phyloP scores from a whole-genome alignment of 2,888 invertebrate species.

The Cryptocephalus primarius region DNA sequence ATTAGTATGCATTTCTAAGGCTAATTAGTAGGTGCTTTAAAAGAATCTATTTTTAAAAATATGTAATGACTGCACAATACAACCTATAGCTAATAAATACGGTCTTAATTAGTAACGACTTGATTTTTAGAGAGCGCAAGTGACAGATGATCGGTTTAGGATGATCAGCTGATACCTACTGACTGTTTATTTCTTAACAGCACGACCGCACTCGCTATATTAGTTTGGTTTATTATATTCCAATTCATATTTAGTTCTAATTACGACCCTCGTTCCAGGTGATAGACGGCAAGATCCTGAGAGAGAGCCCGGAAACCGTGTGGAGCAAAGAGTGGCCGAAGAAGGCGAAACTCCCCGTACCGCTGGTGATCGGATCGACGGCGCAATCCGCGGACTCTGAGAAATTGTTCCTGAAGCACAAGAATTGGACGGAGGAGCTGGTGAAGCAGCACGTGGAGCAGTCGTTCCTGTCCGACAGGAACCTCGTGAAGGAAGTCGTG shows the following conservation, averaged over 20 bases:
- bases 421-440: slow-evolving; percentile 54
- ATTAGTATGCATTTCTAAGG: background rate
- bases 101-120: too few species aligned
- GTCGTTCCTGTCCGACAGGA: slow-evolving; percentile 52
- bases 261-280: slow-evolving; percentile 9
- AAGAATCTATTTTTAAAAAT: too few species aligned
- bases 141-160: too few species aligned
- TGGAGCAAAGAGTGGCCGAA: slow-evolving; percentile 41
- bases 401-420: slow-evolving; percentile 47
- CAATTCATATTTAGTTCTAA: background rate
- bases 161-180: too few species aligned
- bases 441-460: slow-evolving; percentile 53
- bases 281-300: slow-evolving; percentile 58
- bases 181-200: too few species aligned
- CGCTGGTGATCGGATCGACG: slow-evolving; percentile 61
- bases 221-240: too few species aligned
- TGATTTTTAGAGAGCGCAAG: too few species aligned
- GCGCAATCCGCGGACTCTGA: slow-evolving; percentile 61
- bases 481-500: slow-evolving; percentile 52
- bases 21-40: too few species aligned
- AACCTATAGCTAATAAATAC: too few species aligned
- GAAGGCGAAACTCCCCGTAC: slow-evolving; percentile 24
- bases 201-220: too few species aligned
- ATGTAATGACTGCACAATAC: too few species aligned
- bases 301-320: slow-evolving; percentile 53